phyloP scores from a whole-genome alignment of 2,888 invertebrate species.

The Pheosia tremula region DNA sequence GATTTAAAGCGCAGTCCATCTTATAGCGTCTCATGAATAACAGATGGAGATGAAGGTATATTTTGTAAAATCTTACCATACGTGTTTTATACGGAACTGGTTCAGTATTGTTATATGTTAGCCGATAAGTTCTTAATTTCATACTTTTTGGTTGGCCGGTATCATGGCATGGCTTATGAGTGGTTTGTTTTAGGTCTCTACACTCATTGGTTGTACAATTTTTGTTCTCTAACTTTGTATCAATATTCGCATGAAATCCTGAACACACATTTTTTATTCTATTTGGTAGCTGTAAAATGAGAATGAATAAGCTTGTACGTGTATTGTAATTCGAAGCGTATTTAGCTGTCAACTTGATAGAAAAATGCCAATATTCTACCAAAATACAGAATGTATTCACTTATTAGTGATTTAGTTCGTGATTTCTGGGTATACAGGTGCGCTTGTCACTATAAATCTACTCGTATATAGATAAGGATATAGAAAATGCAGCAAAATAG shows the following conservation, averaged over 20 bases:
- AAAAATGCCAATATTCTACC: not conserved
- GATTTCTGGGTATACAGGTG: not conserved
- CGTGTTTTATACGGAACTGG: slow-evolving; percentile 8
- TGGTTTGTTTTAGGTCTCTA: too few relatives aligned
- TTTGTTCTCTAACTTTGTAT: not conserved
- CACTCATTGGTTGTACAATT: not conserved
- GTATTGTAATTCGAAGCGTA: too few relatives aligned
- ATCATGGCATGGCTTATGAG: too few relatives aligned
- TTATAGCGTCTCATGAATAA: slow-evolving; percentile 36
- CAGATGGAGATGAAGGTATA: slow-evolving; percentile 20
- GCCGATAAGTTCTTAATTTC: slow-evolving; percentile 1
- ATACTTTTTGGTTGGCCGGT: not conserved
- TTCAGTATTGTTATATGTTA: not conserved
- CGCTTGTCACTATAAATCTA: slow-evolving; percentile 11
- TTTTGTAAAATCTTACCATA: slow-evolving; percentile 30
- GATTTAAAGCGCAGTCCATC: slow-evolving; percentile 34
- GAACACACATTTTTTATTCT: not conserved
- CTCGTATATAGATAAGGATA: slow-evolving; percentile 3
- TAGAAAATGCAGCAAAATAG: slow-evolving; percentile 26
- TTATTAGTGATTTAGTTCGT: not conserved
- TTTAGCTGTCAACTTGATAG: too few relatives aligned
- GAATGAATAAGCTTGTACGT: too few relatives aligned
- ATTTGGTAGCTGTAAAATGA: too few relatives aligned
- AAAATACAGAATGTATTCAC: not conserved
- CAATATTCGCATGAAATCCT: not conserved